Percentiles rank a stretch among this genome's conserved stretches.
Conservation (phyloP, 2,113 vertebrate genomes). For the Cavia aperea region DNA sequence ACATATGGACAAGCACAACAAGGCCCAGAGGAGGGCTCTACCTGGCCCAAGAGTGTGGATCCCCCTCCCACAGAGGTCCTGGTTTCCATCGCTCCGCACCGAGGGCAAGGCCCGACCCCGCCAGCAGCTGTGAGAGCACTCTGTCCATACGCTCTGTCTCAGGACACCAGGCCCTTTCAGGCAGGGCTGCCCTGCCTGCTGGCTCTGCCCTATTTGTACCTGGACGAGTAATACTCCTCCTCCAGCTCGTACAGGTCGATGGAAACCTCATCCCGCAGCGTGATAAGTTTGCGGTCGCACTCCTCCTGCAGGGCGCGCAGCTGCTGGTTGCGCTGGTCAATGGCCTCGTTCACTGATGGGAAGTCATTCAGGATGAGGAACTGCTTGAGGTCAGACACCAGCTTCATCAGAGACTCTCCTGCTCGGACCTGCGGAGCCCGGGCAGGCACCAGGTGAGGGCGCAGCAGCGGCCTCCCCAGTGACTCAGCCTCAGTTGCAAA, state of each 20-base stretch:
- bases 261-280: conserved; percentile 94
- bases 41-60: not conserved
- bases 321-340: conserved; percentile 94
- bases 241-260: conserved; percentile 99
- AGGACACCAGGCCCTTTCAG: not conserved
- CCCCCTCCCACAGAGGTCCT: not conserved
- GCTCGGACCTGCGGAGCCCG: conserved; percentile 85
- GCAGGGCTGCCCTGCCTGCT: not conserved
- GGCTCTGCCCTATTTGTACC: conserved; percentile 91
- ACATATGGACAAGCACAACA: not conserved
- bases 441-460: not conserved
- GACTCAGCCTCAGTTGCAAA: not conserved
- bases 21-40: not conserved
- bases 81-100: not conserved
- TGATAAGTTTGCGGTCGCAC: conserved; percentile 93
- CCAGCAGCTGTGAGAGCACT: not conserved
- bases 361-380: conserved; percentile 98
- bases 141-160: not conserved
- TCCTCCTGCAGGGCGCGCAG: conserved; percentile 91
- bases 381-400: conserved; percentile 97
- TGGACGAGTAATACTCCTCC: conserved; percentile 99
- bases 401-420: conserved; percentile 96
- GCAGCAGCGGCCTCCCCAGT: not conserved
- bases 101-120: not conserved
- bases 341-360: conserved; percentile 95